phyloP scores from a whole-genome alignment of 2,113 vertebrate genomes.

The Coregonus clupeaformis region DNA sequence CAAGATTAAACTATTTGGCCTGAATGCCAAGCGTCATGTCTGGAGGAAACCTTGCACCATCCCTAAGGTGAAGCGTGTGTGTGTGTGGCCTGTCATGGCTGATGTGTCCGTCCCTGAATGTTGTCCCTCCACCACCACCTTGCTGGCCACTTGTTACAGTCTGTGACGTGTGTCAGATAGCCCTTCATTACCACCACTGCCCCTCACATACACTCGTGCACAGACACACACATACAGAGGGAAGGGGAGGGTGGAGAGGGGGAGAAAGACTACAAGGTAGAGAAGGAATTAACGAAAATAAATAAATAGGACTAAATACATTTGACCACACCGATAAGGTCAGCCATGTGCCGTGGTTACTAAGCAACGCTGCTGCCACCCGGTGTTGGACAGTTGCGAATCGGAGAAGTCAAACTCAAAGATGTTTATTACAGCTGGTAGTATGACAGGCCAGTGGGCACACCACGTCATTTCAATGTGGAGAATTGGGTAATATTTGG shows the following conservation, averaged over 20 bases:
- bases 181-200: constrained; percentile 54
- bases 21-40: too few relatives aligned
- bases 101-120: constrained; percentile 46
- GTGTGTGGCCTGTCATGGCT: constrained; percentile 13
- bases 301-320: constrained; percentile 76
- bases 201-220: constrained; percentile 4
- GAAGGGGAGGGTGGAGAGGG: neutral
- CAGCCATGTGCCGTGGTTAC: constrained; percentile 77
- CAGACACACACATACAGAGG: too few relatives aligned
- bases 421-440: constrained; percentile 51
- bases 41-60: too few relatives aligned
- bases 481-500: too few relatives aligned
- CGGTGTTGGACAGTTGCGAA: constrained; percentile 65
- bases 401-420: constrained; percentile 60
- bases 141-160: constrained; percentile 41
- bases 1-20: too few relatives aligned
- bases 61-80: too few relatives aligned
- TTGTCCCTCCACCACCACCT: constrained; percentile 9
- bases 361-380: constrained; percentile 74
- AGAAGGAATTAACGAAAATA: constrained; percentile 47
- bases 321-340: constrained; percentile 75
- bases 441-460: constrained; percentile 26
- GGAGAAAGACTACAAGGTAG: constrained; percentile 1
- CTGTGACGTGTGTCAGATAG: constrained; percentile 57
- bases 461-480: too few relatives aligned